These are phyloP conservation scores for Eucriotettix oculatus DNA, from an alignment of 2,888 invertebrate genomes.

Conservation along the genomic window DNA sequence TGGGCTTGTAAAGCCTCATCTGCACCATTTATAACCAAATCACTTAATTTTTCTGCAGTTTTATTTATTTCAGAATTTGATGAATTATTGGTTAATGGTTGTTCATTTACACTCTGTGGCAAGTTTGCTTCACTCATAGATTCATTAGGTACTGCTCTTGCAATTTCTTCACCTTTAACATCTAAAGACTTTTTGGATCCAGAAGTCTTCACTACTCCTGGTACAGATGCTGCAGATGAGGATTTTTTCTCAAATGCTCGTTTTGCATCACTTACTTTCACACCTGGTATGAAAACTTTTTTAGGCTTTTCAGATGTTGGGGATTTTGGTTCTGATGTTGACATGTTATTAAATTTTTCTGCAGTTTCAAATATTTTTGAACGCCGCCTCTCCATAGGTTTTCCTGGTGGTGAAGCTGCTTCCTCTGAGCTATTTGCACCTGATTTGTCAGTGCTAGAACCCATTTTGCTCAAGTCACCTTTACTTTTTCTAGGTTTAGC, in stretches of 20 bases:
- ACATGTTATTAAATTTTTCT: constrained; percentile 47
- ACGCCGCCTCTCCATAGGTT: constrained; percentile 39
- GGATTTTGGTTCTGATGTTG: constrained; percentile 21
- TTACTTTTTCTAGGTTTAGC: constrained; percentile 11
- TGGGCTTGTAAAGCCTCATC: background rate
- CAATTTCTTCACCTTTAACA: constrained; percentile 21
- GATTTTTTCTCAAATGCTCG: constrained; percentile 60
- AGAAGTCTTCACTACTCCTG: constrained; percentile 20
- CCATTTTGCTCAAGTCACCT: constrained; percentile 4
- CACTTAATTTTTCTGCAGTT: background rate
- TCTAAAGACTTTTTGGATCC: constrained; percentile 23
- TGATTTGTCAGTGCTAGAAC: constrained; percentile 3
- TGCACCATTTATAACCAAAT: background rate
- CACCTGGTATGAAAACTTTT: constrained; percentile 62
- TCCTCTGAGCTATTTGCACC: constrained; percentile 10
- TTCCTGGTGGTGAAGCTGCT: constrained; percentile 20
- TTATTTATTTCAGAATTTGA: background rate
- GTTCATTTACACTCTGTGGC: background rate
- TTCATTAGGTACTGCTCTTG: constrained; percentile 17
- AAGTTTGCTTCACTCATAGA: background rate
- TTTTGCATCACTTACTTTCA: constrained; percentile 74
- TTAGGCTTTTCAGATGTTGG: constrained; percentile 45
- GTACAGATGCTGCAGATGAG: constrained; percentile 2
- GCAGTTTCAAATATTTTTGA: constrained; percentile 53
- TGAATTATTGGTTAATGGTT: background rate